Base-by-base conservation (phyloP, 2,797 vertebrate genomes). In the Lophotriccus pileatus region DNA sequence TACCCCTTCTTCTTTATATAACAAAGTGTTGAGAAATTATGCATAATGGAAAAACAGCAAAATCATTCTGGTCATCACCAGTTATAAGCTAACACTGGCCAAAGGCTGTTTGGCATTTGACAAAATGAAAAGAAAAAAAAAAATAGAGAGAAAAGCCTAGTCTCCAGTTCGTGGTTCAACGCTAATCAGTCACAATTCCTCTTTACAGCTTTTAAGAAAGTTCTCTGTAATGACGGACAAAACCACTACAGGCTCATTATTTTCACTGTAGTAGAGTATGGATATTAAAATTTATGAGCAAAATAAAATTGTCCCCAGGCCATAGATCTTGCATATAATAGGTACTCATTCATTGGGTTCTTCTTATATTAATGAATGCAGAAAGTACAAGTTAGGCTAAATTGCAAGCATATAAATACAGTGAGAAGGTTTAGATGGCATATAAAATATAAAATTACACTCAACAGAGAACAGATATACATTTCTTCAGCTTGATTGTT, bases 271-370 rank as follows among this genome's bases (percentile, higher is more conserved):
- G 58, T 25, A 63, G 58, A 88, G 83, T 86, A 78, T 1, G 34
- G 77, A 41, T 94, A 94, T 93, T 90, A 95, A 95, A 94, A 95
- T 95, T 95, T 95, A 94, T 88, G 76, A 91, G 73, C 86, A 88
- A 94, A 96, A 95, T 96, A 94, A 95, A 96, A 91, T 79, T 90
- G 62, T 91, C 70, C 88, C 59, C 74, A 88, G 77, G 77, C 44
- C 67, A 89, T 69, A 94, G 77, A 95, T 95, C 88, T 76, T 36
- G 1, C 28, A 28, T 63, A 37, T 81, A 96, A 95, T 69, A 87
- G 44, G 13, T 76, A 36, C 34, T 91, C 80, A 79, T 90, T 88
- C 86, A 55, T n/a, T 63, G 59, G 15, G 30, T 76, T n/a, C 53
- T 87, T 93, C 59, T 88, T 82, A 62, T 43, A 78, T 76, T 93